Conservation (phyloP, 2,113 vertebrate species). For the Elachura formosa region DNA sequence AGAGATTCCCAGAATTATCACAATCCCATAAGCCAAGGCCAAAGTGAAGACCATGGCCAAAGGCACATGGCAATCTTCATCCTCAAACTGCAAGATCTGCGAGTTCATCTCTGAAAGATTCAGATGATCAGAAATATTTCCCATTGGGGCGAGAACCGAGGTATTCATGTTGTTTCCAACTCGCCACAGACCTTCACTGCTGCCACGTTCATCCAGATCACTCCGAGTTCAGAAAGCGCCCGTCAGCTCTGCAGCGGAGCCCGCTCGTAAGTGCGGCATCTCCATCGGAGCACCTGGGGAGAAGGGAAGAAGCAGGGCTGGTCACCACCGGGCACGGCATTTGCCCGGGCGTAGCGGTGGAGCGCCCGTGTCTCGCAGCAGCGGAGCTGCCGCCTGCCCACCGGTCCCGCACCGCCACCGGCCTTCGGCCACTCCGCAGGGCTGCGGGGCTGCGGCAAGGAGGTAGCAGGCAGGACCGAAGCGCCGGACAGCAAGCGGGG, state of each 20-base stretch:
- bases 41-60: constrained; percentile 79
- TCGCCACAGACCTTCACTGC: not conserved
- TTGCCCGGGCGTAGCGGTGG: not conserved
- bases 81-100: constrained; percentile 58
- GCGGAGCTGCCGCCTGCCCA: not conserved
- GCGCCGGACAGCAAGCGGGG: not conserved
- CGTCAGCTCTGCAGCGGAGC: not conserved
- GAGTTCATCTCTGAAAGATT: constrained; percentile 68
- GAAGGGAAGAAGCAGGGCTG: not conserved
- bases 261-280: constrained; percentile 1
- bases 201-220: not conserved
- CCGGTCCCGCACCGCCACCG: not conserved
- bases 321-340: not conserved
- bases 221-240: not conserved
- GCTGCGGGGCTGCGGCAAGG: too few relatives aligned
- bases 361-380: not conserved
- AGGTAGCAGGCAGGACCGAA: not conserved
- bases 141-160: constrained; percentile 32
- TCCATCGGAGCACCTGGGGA: constrained; percentile 47
- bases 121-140: constrained; percentile 57
- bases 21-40: constrained; percentile 80
- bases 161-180: constrained; percentile 60
- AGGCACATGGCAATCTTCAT: constrained; percentile 73
- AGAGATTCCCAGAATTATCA: constrained; percentile 82
- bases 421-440: too few relatives aligned